Percentiles rank a stretch among this genome's conserved stretches.
Conservation (phyloP, 2,113 vertebrate species). For the Gasterosteus aculeatus region DNA sequence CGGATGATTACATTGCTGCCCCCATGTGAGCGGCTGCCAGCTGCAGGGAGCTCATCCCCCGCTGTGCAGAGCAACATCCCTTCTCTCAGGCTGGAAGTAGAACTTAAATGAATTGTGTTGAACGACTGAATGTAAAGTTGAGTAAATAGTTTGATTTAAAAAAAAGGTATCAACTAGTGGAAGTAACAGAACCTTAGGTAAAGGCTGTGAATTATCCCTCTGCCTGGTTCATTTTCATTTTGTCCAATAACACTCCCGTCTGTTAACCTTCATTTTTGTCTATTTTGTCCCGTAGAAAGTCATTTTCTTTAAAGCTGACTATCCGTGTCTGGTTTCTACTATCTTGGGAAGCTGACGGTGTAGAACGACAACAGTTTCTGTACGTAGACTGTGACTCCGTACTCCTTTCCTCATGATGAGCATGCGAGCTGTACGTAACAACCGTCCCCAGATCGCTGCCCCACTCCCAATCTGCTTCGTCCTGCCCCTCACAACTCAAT, state of each 20-base stretch:
- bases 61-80: neutral
- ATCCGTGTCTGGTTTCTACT: neutral
- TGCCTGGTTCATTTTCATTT: neutral
- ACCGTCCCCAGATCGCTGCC: neutral
- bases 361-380: neutral
- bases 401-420: no score
- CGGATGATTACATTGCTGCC: no score
- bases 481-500: slow-evolving; percentile 5
- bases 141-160: neutral
- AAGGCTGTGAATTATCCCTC: neutral
- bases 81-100: neutral
- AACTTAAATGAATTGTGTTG: neutral
- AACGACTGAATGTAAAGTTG: neutral
- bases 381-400: neutral
- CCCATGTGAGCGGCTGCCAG: no score
- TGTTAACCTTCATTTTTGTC: neutral
- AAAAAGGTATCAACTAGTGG: neutral
- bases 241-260: neutral
- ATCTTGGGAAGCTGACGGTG: neutral
- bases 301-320: neutral
- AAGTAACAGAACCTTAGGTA: neutral
- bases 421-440: neutral
- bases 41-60: neutral
- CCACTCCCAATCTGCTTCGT: neutral
- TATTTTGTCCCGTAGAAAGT: neutral